Base-by-base conservation (phyloP, 2,888 invertebrate genomes). In the Andrena fulva region DNA sequence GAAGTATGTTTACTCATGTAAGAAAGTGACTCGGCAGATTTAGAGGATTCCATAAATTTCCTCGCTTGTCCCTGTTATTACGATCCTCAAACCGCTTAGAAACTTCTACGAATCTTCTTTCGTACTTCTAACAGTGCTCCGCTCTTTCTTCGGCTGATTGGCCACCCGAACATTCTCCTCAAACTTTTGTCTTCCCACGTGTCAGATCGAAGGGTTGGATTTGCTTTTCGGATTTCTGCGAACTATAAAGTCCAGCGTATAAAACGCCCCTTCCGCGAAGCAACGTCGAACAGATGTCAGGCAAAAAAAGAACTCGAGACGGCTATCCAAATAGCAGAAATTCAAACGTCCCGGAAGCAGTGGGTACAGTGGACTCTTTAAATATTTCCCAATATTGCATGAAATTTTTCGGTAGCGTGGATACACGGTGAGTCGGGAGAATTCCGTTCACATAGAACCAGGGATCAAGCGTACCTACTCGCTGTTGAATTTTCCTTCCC, bases 291-390 rank as follows among this genome's bases (percentile, higher is more conserved):
- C 52, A 42, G 52, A 76, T 42, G 31, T n/a, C 29, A 24, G n/a
- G 71, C 2, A 48, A 29, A 66, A 48, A 29, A 66, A 64, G 56
- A 20, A 24, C 64, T 50, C 6, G 24, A n/a, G 56, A 5, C 33
- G 75, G 67, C 62, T 78, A 63, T 68, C 63, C 67, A 27, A 54
- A 52, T 62, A 52, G 10, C 67, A 16, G 48, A 42, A 8, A 78
- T 66, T 68, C 33, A 54, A 52, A 52, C 56, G 20, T 54, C 56
- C 10, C 20, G 24, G 60, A 10, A 16, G 59, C 5, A 24, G 48
- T 35, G 29, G 20, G 20, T 52, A 20, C 3, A 5, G 42, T 12
- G 42, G 4, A 16, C 42, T 42, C 12, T 42, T 42, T 42, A 42
- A 42, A 42, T 16, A 16, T 42, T 42, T 42, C 1, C 42, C 42